These are phyloP conservation scores for Leptopilina boulardi DNA, from an alignment of 1,140 invertebrate species.

Conservation along the genomic window DNA sequence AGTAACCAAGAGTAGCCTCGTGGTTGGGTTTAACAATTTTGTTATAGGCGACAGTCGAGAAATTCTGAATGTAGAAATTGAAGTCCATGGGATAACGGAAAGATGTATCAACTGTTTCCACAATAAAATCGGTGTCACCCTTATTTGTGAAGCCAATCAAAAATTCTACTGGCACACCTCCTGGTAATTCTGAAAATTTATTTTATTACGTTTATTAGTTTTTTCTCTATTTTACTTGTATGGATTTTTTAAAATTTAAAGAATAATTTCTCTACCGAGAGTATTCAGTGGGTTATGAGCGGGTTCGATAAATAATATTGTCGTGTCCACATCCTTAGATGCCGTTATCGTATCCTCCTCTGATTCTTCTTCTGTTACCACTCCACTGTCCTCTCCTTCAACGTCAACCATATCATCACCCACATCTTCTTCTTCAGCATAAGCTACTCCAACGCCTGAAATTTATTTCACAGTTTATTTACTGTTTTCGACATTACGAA, in stretches of 20 bases:
- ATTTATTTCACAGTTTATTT: conserved; percentile 46
- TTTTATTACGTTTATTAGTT: not conserved
- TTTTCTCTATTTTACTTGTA: not conserved
- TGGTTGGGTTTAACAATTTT: conserved; percentile 91
- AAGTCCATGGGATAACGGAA: conserved; percentile 99
- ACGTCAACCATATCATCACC: conserved; percentile 87
- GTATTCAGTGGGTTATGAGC: conserved; percentile 67
- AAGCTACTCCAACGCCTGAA: conserved; percentile 79
- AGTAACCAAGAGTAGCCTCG: conserved; percentile 96
- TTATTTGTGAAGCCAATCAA: conserved; percentile 98
- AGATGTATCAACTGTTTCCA: conserved; percentile 96
- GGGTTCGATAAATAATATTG: conserved; percentile 94
- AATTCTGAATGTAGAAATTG: conserved; percentile 98
- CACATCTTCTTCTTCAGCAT: conserved; percentile 85
- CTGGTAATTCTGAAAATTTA: conserved; percentile 86
- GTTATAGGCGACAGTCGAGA: conserved; percentile 93
- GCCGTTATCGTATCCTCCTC: conserved; percentile 83
- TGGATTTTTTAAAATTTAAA: conserved; percentile 19
- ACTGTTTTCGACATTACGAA: not conserved
- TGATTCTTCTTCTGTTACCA: conserved; percentile 80
- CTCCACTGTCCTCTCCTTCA: conserved; percentile 82
- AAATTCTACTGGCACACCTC: conserved; percentile 94
- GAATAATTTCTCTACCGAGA: conserved; percentile 61
- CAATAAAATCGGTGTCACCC: conserved; percentile 91
- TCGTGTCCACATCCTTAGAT: conserved; percentile 95